Conservation (phyloP, 2,888 invertebrate genomes). For the Liposcelis brunnea region DNA sequence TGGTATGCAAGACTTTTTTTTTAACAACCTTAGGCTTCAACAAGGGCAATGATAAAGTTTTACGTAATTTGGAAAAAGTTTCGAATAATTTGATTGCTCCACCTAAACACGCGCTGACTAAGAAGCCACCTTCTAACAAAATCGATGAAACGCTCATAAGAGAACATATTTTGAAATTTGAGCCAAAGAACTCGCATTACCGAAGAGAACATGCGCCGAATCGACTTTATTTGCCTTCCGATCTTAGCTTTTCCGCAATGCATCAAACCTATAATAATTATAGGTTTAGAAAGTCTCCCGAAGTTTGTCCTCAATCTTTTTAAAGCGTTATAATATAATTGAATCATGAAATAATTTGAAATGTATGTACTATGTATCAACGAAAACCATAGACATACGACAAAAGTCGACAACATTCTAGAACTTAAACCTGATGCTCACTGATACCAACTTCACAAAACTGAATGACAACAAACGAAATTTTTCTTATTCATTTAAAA, state of each 20-base stretch:
- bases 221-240: slow-evolving; percentile 15
- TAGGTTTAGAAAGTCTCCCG: too few species aligned
- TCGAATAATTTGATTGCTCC: background rate
- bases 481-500: too few species aligned
- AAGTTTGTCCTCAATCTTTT: too few species aligned
- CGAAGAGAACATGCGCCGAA: slow-evolving; percentile 14
- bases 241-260: slow-evolving; percentile 12
- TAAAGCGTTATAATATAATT: too few species aligned
- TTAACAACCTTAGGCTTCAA: slow-evolving; percentile 9
- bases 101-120: background rate
- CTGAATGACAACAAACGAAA: too few species aligned
- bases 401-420: too few species aligned
- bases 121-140: background rate
- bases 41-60: slow-evolving; percentile 2
- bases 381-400: too few species aligned
- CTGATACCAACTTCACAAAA: too few species aligned
- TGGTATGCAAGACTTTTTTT: slow-evolving; percentile 11
- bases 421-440: too few species aligned
- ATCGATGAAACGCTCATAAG: slow-evolving; percentile 1
- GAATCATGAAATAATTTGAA: too few species aligned
- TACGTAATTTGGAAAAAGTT: background rate
- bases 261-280: too few species aligned
- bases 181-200: slow-evolving; percentile 13
- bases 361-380: too few species aligned
- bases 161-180: slow-evolving; percentile 1